These are phyloP conservation scores for Dipus sagitta DNA, from an alignment of 2,797 vertebrate genomes.

Conservation along the genomic window DNA sequence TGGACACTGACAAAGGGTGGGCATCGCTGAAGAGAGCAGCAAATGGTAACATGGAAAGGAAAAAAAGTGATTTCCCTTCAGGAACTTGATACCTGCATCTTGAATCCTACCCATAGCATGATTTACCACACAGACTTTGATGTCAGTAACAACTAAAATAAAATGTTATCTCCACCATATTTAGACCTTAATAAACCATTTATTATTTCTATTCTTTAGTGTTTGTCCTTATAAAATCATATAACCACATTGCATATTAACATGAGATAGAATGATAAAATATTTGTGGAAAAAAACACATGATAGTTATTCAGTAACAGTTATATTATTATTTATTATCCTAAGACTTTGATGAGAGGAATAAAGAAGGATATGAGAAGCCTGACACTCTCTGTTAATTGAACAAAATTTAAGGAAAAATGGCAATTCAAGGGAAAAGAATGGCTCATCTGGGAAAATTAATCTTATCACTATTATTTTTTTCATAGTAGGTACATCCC, in stretches of 20 bases:
- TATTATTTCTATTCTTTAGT: not conserved
- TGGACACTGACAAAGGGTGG: not conserved
- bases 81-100: not conserved
- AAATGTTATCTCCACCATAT: not conserved
- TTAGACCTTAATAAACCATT: not conserved
- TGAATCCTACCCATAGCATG: not conserved
- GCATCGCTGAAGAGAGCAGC: not conserved
- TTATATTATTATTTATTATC: not conserved
- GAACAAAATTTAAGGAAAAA: constrained; percentile 4
- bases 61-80: not conserved
- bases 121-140: not conserved
- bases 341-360: not conserved
- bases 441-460: not conserved
- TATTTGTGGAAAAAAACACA: not conserved
- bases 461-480: not conserved
- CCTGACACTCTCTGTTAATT: not conserved
- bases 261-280: not conserved
- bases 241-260: not conserved
- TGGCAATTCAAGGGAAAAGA: not conserved
- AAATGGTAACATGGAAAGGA: not conserved
- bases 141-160: not conserved
- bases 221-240: not conserved
- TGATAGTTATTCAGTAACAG: not conserved
- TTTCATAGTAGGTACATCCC: not conserved
- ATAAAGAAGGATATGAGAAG: not conserved